These are phyloP conservation scores for Forbesichthys papilliferus DNA, from an alignment of 2,113 vertebrate genomes.

Conservation along the genomic window DNA sequence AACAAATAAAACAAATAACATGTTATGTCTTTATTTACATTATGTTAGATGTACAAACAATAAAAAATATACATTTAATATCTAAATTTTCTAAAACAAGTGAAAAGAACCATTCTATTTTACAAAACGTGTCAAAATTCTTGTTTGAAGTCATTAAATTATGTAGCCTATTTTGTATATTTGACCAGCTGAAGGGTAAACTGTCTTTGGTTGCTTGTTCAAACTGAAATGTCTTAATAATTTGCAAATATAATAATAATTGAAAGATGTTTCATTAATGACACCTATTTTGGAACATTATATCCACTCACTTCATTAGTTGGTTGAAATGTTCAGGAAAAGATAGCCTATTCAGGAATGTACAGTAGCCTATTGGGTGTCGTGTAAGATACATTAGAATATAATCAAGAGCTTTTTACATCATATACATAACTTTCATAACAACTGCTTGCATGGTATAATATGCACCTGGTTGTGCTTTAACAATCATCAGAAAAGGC, in stretches of 20 bases:
- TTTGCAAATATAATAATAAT: slow-evolving; percentile 13
- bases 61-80: slow-evolving; percentile 75
- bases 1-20: slow-evolving; percentile 4
- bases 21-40: slow-evolving; percentile 78
- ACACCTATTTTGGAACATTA: not conserved
- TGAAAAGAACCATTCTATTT: slow-evolving; percentile 58
- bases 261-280: slow-evolving; percentile 11
- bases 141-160: slow-evolving; percentile 32
- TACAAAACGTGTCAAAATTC: slow-evolving; percentile 20
- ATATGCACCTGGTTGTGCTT: slow-evolving; percentile 66
- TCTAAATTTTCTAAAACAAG: slow-evolving; percentile 46
- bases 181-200: slow-evolving; percentile 21
- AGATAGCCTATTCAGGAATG: slow-evolving; percentile 27
- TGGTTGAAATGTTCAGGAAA: too few species aligned
- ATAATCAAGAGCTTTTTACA: slow-evolving; percentile 75
- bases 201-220: slow-evolving; percentile 58
- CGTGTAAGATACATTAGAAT: slow-evolving; percentile 52
- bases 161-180: slow-evolving; percentile 12
- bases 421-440: slow-evolving; percentile 76
- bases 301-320: too few species aligned
- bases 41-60: slow-evolving; percentile 76
- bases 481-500: slow-evolving; percentile 51
- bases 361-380: slow-evolving; percentile 3
- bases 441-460: slow-evolving; percentile 71
- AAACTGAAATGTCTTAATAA: slow-evolving; percentile 11